These are phyloP conservation scores for Coptodon rendalli DNA, from an alignment of 2,113 vertebrate species.

Conservation along the genomic window DNA sequence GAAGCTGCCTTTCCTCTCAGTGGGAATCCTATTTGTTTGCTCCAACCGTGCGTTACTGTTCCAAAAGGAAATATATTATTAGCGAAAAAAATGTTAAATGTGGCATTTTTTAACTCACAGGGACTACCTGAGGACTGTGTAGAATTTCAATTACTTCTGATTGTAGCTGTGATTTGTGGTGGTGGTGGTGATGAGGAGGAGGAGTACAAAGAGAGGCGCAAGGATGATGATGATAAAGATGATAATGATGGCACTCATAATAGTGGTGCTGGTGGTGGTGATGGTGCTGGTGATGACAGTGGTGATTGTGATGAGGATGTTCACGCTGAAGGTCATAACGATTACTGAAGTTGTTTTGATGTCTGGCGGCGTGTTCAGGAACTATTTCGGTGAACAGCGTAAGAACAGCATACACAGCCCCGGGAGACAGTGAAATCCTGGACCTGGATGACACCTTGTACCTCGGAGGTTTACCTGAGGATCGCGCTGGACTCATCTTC, in stretches of 20 bases:
- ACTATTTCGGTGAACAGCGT: constrained; percentile 97
- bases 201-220: neutral
- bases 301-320: constrained; percentile 12
- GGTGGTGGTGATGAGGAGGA: neutral
- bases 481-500: constrained; percentile 91
- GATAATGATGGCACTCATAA: neutral
- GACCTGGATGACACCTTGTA: constrained; percentile 95
- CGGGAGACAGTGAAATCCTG: constrained; percentile 95
- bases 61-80: constrained; percentile 22
- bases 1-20: neutral
- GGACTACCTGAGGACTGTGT: constrained; percentile 1
- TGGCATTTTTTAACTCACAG: neutral
- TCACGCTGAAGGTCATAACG: constrained; percentile 6
- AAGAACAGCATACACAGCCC: constrained; percentile 93
- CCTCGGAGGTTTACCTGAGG: constrained; percentile 93
- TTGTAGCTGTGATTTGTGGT: constrained; percentile 1
- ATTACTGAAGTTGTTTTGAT: constrained; percentile 19
- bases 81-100: neutral
- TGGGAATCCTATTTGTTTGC: constrained; percentile 6
- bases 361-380: constrained; percentile 61
- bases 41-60: neutral
- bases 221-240: neutral
- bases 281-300: neutral
- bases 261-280: neutral
- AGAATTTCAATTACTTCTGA: constrained; percentile 12